Percentiles rank a stretch among this genome's conserved stretches.
Evolutionary conservation across 2,113 vertebrate species (phyloP).

Genomic region (Pomatostomus ruficeps): DNA sequence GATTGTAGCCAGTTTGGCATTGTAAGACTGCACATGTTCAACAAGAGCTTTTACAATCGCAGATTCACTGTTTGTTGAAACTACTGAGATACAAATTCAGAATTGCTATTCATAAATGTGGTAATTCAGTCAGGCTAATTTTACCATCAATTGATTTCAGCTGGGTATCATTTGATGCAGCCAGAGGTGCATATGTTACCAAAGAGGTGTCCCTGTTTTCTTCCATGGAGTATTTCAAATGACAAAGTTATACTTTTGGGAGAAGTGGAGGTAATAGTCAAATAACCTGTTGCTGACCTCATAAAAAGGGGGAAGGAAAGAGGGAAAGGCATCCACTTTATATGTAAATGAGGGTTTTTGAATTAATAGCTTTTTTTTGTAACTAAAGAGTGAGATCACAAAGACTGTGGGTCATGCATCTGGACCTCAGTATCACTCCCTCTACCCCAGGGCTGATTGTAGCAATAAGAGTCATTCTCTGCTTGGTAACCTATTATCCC

Average conservation of each 20-base stretch:
- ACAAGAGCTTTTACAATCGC: background rate
- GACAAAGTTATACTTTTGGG: background rate
- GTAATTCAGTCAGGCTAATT: background rate
- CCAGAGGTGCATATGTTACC: background rate
- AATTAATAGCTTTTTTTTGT: background rate
- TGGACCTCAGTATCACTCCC: background rate
- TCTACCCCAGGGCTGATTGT: background rate
- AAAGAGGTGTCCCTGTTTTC: background rate
- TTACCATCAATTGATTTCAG: background rate
- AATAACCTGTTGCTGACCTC: background rate
- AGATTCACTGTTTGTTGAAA: background rate
- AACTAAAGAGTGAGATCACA: background rate
- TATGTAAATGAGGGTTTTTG: background rate
- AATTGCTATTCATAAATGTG: background rate
- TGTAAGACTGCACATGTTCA: background rate
- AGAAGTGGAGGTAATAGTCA: background rate
- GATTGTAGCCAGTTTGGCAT: background rate
- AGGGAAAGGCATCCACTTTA: background rate
- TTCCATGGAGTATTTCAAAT: background rate
- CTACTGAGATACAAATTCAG: background rate
- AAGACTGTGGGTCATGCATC: background rate
- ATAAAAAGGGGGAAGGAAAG: background rate
- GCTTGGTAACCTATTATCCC: background rate
- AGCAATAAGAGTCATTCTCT: background rate
- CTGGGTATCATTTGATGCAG: rapidly evolving